These are phyloP conservation scores for Bicyclus anynana DNA, from an alignment of 1,140 invertebrate genomes.

Conservation along the genomic window DNA sequence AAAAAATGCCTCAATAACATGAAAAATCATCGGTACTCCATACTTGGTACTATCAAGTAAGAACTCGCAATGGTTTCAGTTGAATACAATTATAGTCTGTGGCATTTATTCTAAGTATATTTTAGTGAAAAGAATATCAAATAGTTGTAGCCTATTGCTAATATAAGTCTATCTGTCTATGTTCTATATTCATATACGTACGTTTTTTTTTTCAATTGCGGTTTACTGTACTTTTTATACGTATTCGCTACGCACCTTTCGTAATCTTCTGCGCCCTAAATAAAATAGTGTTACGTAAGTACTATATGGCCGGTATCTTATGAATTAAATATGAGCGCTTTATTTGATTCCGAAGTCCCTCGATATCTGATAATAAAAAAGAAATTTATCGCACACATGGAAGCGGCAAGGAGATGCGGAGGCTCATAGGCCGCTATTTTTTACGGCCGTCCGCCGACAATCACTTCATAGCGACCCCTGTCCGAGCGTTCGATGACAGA, in stretches of 20 bases:
- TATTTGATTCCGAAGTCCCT: conserved; percentile 76
- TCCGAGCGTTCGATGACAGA: conserved; percentile 76
- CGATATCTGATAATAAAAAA: conserved; percentile 78
- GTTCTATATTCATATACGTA: neutral
- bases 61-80: no score
- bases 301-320: conserved; percentile 73
- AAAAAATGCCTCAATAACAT: no score
- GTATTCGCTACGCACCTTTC: conserved; percentile 32
- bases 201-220: neutral
- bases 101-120: no score
- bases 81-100: no score
- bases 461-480: conserved; percentile 76
- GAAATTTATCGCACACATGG: conserved; percentile 74
- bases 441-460: conserved; percentile 71
- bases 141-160: no score
- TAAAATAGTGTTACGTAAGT: conserved; percentile 70
- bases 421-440: conserved; percentile 68
- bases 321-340: conserved; percentile 77
- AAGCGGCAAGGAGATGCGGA: conserved; percentile 41
- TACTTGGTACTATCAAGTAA: no score
- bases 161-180: no score
- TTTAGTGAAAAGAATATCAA: no score
- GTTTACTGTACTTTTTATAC: neutral
- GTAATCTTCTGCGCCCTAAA: conserved; percentile 71
- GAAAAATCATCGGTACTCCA: no score